phyloP scores from a whole-genome alignment of 1,140 invertebrate species.

The Pseudomyrmex cubaensis region DNA sequence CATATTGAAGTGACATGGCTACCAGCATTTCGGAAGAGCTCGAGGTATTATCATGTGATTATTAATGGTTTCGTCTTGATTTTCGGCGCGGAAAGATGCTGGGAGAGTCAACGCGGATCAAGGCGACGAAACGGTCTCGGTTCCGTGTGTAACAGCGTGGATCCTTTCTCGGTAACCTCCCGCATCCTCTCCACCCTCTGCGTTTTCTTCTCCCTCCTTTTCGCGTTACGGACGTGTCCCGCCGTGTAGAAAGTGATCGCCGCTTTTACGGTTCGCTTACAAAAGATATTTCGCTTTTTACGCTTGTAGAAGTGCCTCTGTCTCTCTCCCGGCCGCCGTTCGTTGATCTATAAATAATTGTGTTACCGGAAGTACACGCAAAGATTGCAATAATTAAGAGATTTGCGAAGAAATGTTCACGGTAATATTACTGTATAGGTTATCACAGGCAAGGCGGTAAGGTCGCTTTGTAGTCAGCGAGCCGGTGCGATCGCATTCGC shows the following conservation, averaged over 20 bases:
- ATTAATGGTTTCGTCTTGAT: neutral
- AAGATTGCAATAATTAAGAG: neutral
- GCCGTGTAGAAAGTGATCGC: neutral
- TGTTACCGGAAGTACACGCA: neutral
- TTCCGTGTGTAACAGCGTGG: neutral
- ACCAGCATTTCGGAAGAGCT: constrained; percentile 78
- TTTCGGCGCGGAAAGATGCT: too few relatives aligned
- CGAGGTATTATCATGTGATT: constrained; percentile 72
- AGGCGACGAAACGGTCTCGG: neutral
- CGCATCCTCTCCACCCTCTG: constrained; percentile 19
- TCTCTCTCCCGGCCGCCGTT: neutral
- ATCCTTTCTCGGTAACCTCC: constrained; percentile 27
- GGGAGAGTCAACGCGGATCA: neutral
- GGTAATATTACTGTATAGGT: constrained; percentile 14
- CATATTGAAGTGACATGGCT: constrained; percentile 77
- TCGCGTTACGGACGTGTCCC: neutral
- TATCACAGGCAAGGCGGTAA: neutral
- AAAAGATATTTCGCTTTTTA: neutral
- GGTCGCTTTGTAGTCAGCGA: neutral
- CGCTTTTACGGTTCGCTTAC: neutral
- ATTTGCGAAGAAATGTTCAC: neutral
- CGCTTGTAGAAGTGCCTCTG: neutral
- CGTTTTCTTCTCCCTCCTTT: constrained; percentile 29
- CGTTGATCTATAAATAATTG: constrained; percentile 18
- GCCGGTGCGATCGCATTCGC: neutral